Evolutionary conservation across 2,113 vertebrate species (phyloP), one percentile per base, ranked within the genome.

Genomic region (Fukomys damarensis): DNA sequence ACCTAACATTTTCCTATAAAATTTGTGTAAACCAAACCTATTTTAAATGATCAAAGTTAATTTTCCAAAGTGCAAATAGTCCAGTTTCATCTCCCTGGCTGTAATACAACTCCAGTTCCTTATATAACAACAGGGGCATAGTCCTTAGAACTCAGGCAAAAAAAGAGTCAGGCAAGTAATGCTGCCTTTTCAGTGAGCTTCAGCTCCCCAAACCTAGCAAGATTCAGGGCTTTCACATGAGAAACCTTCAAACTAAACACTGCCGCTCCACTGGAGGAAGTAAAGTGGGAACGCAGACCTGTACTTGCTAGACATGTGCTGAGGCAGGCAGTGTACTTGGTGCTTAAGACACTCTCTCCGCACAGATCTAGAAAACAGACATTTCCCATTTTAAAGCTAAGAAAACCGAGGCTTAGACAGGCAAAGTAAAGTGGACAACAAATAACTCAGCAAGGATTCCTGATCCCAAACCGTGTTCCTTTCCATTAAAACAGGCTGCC

Each of bases 31-130:
- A 16, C 7, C 83, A 92, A 74, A 26, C 1, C 81, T 82, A 59
- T 79, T 91, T 94, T 52, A 91, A 96, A 80, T 61, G n/a, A 76
- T 32, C 77, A 77, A 85, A 32, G 38, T 88, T 80, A 82, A 56
- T 54, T 94, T 92, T 70, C 68, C 68, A 84, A 85, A 85, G 8
- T 66, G 14, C 24, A 81, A 54, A 58, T 35, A 52, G 96, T 46
- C 19, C 14, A 66, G 49, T 89, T 96, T 83, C 66, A 89, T 41
- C 96, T 77, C 82, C n/a, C 86, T n/a, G 35, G 83, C 20, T 59
- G 16, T 28, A 77, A 59, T 12, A 88, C 17, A 88, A n/a, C 28
- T 84, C 72, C 66, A 43, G 20, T 74, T 94, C 70, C 56, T 93
- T 87, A 17, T 24, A 86, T 54, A 14, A 91, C 30, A 77, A 76